Base-by-base conservation (phyloP, 1,140 invertebrate genomes). In the Aphelenchoides besseyi region DNA sequence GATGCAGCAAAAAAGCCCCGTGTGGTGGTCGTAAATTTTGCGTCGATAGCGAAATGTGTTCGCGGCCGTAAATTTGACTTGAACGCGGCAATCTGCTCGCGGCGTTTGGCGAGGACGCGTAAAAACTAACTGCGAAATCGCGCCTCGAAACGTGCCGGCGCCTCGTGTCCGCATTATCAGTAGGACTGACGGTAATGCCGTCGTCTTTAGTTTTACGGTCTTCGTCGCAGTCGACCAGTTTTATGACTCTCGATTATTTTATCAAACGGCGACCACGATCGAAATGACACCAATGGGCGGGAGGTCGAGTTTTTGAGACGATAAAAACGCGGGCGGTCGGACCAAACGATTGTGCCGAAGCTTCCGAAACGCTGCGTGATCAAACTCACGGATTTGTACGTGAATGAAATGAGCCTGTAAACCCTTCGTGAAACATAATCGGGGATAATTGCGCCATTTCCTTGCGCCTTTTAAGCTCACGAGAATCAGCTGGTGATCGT, bases 1-100 rank as follows among this genome's bases (percentile, higher is more conserved):
- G n/a, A n/a, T n/a, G n/a, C n/a, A n/a, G n/a, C n/a, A n/a, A n/a
- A n/a, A n/a, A n/a, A n/a, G n/a, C n/a, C n/a, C n/a, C n/a, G n/a
- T n/a, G n/a, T n/a, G n/a, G n/a, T n/a, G n/a, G 41, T 48, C 41
- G 41, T 48, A 48, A 48, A 48, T 48, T 48, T 48, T 48, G n/a
- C n/a, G n/a, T n/a, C n/a, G n/a, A 48, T 48, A 12, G 41, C 41
- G 41, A 48, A 48, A 48, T 48, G 41, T 48, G n/a, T 48, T 23
- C 41, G 41, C 41, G 41, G 41, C 41, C 41, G 41, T 48, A 48
- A 48, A 48, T 48, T 48, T 48, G 41, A 48, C 12, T 12, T 23
- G 41, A 48, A 48, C 41, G 41, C n/a, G 41, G 41, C 41, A 48
- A 48, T 48, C 41, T 12, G 41, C 41, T 48, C 41, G 41, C 23